Evolutionary conservation across 1,140 invertebrate genomes (phyloP).

Genomic region (Drosophila tropicalis): DNA sequence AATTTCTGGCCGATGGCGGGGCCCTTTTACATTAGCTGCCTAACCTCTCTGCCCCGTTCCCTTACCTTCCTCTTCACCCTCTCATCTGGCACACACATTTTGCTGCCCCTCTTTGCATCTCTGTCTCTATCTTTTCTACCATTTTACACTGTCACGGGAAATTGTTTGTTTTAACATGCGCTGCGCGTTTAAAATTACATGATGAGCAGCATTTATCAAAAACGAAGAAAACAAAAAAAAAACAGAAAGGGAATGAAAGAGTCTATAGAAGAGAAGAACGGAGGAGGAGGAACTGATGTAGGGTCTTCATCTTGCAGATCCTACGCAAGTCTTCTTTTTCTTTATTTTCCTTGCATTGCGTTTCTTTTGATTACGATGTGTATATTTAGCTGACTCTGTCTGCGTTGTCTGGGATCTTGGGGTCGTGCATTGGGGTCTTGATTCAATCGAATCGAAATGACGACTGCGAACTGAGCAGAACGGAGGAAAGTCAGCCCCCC

Average conservation of each 20-base stretch:
- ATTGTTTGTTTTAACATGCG: conserved; percentile 79
- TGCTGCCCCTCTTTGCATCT: background rate
- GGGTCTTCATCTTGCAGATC: conserved; percentile 49
- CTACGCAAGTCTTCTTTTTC: conserved; percentile 60
- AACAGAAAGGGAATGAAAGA: conserved; percentile 27
- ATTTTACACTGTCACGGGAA: conserved; percentile 80
- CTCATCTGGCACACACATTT: background rate
- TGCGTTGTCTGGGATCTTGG: conserved; percentile 42
- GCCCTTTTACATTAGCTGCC: conserved; percentile 38
- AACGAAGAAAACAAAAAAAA: conserved; percentile 42
- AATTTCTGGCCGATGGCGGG: conserved; percentile 46
- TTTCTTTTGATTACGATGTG: conserved; percentile 56
- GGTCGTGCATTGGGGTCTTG: conserved; percentile 71
- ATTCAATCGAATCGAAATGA: conserved; percentile 64
- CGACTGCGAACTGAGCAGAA: conserved; percentile 24
- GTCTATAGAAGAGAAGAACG: conserved; percentile 9
- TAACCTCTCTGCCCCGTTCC: background rate
- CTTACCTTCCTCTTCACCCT: background rate
- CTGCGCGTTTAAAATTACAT: conserved; percentile 78
- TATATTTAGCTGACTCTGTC: conserved; percentile 61
- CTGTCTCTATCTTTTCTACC: conserved; percentile 16
- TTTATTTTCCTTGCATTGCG: conserved; percentile 21
- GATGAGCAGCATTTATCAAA: conserved; percentile 79
- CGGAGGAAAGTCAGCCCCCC: background rate
- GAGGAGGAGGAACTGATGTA: conserved; percentile 1